Evolutionary conservation across 2,113 vertebrate genomes (phyloP).

Genomic region (Zosterops japonicus): DNA sequence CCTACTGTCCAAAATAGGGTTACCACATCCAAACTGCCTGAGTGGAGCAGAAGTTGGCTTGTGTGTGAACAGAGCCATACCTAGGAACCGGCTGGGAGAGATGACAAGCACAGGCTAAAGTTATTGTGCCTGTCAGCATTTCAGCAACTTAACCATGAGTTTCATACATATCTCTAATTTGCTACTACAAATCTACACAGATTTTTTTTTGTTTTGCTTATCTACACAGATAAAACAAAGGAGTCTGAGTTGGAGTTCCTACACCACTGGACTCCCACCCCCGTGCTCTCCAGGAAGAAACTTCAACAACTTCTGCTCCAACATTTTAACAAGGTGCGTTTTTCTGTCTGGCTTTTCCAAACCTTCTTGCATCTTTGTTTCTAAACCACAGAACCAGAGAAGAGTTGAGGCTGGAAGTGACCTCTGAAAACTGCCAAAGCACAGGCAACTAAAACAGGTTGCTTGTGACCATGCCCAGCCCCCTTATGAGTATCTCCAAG

Average conservation of each 20-base stretch:
- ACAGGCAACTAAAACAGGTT: not conserved
- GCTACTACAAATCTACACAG: not conserved
- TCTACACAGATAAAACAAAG: not conserved
- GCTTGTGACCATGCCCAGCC: fast-evolving
- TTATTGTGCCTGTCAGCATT: not conserved
- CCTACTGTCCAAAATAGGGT: not conserved
- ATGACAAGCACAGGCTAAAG: not conserved
- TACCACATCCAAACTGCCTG: not conserved
- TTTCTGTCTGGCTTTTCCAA: not conserved
- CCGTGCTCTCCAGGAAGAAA: not conserved
- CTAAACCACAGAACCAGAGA: not conserved
- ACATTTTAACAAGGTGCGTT: not conserved
- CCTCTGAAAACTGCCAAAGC: not conserved
- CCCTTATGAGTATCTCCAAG: not conserved
- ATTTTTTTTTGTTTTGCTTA: no score
- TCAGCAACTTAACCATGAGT: not conserved
- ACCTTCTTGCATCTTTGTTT: not conserved
- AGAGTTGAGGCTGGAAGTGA: not conserved
- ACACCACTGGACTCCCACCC: not conserved
- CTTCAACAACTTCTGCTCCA: not conserved
- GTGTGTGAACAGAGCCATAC: not conserved
- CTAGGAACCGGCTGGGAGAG: not conserved
- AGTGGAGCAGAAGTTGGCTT: not conserved
- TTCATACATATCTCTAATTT: not conserved
- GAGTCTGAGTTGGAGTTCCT: not conserved